Base-by-base conservation (phyloP, 2,888 invertebrate species). In the Oasisia sp. region DNA sequence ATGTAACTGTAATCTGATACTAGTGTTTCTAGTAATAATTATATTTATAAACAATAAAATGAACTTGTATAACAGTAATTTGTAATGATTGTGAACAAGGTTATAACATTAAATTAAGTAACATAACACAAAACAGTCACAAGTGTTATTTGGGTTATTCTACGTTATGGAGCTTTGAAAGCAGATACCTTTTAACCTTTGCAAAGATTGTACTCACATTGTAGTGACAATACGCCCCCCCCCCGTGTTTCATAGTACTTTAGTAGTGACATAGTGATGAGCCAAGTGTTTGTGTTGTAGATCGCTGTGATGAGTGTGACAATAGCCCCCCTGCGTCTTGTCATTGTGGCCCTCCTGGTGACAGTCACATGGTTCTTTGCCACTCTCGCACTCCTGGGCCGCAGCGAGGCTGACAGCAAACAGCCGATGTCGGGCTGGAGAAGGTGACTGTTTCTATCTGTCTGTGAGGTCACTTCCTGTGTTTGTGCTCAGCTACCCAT, bases 341-440 rank as follows among this genome's bases (percentile, higher is more conserved):
- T 99, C 91, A 97, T 98, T 32, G 97, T 98, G 92, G 98, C 98
- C 94, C 97, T 98, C 92, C 97, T 98, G 93, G 97, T 99, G 92
- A 97, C 98, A 92, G 97, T 98, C 32, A 98, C 98, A 0, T 98
- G 98, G 98, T 96, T 98, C 93, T 97, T 99, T 91, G 98, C 98
- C 58, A 98, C 97, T 94, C 97, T 98, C 93, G 98, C 98, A 74
- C 97, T 98, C 27, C 97, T 97, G 95, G 98, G 98, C 9, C 96
- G 98, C 89, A 97, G 97, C 32, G 97, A 98, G 95, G 98, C 98
- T 92, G 98, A 99, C 32, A 97, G 97, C 94, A 97, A 97, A 94
- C 97, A 97, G 95, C 99, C 99, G 4, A 97, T 99, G 95, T 97
- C 97, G 19, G 98, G 98, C 95, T 99, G 99, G 99, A 97, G 99